Evolutionary conservation across 2,797 vertebrate genomes (phyloP).

Genomic region (Tympanoctomys barrerae): DNA sequence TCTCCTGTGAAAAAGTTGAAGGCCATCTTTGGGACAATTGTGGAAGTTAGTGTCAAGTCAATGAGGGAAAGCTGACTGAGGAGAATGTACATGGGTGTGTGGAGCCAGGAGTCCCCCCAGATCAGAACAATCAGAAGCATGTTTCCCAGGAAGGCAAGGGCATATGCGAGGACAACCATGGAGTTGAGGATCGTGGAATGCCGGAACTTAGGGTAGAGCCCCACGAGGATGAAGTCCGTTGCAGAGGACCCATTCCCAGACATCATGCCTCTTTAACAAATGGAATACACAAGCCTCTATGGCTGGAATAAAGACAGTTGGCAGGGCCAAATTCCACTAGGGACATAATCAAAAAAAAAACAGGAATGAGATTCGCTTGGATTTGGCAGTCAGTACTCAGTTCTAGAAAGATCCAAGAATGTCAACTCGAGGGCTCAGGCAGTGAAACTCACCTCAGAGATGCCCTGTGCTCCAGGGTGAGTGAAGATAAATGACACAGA

Average conservation of each 20-base stretch:
- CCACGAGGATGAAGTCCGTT: constrained; percentile 63
- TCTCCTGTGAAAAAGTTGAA: constrained; percentile 45
- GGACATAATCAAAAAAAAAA: background rate
- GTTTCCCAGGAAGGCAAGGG: constrained; percentile 58
- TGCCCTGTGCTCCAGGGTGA: background rate
- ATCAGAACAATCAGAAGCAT: constrained; percentile 56
- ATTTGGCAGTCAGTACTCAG: no score
- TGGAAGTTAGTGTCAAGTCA: constrained; percentile 59
- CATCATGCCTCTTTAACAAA: background rate
- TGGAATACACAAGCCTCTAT: background rate
- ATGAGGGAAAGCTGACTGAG: constrained; percentile 68
- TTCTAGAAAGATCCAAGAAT: background rate
- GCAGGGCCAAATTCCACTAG: background rate
- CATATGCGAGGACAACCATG: background rate
- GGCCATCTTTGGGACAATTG: constrained; percentile 65
- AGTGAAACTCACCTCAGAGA: background rate
- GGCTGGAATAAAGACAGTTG: background rate
- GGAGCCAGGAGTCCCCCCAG: constrained; percentile 1
- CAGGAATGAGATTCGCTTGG: background rate
- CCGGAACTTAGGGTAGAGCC: constrained; percentile 61
- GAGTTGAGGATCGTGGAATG: constrained; percentile 19
- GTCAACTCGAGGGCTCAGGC: background rate
- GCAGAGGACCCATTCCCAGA: background rate
- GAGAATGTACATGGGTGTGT: constrained; percentile 65
- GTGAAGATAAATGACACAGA: background rate